Evolutionary conservation across 2,888 invertebrate genomes (phyloP).

Genomic region (Miltochrista miniata): DNA sequence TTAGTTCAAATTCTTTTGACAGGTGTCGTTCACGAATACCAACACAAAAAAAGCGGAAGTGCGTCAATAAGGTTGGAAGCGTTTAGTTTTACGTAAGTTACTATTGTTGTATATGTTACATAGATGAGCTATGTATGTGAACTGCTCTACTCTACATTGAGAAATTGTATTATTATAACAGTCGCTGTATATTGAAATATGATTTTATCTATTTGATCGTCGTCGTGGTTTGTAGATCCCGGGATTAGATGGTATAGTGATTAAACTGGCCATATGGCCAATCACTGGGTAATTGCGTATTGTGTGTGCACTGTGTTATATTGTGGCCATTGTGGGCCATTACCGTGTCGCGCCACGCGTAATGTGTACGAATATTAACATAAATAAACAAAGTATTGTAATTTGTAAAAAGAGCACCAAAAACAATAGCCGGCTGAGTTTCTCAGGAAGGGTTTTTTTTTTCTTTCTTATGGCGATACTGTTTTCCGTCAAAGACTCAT

Average conservation of each 20-base stretch:
- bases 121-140: conserved; percentile 36
- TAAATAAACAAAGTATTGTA: too few relatives aligned
- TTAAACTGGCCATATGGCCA: too few relatives aligned
- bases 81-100: conserved; percentile 30
- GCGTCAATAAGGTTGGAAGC: conserved; percentile 26
- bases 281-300: too few relatives aligned
- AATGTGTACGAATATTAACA: too few relatives aligned
- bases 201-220: conserved; percentile 11
- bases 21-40: not conserved
- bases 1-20: conserved; percentile 15
- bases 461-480: too few relatives aligned
- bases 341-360: too few relatives aligned
- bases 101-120: conserved; percentile 31
- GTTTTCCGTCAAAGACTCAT: too few relatives aligned
- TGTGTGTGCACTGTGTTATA: too few relatives aligned
- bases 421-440: too few relatives aligned
- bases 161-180: conserved; percentile 22
- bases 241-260: not conserved
- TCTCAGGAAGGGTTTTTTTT: too few relatives aligned
- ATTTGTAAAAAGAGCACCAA: too few relatives aligned
- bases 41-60: conserved; percentile 26
- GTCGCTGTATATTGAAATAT: conserved; percentile 16
- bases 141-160: conserved; percentile 27
- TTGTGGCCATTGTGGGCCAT: too few relatives aligned
- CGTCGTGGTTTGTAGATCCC: not conserved